Evolutionary conservation across 2,888 invertebrate genomes (phyloP).

Genomic region (Spialia ferax): DNA sequence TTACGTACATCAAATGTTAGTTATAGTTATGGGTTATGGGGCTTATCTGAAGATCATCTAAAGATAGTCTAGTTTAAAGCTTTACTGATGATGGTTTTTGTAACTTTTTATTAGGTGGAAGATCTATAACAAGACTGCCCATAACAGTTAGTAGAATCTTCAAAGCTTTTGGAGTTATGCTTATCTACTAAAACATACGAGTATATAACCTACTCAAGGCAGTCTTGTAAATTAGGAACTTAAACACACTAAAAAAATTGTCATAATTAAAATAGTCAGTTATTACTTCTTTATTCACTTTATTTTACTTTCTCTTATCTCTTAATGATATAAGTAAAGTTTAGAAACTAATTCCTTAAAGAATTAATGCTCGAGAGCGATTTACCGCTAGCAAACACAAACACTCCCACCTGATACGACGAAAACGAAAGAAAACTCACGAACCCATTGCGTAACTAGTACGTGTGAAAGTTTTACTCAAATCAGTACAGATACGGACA

Average conservation of each 20-base stretch:
- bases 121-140: background rate
- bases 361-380: background rate
- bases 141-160: too few relatives aligned
- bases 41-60: background rate
- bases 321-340: too few relatives aligned
- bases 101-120: background rate
- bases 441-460: conserved; percentile 65
- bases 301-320: too few relatives aligned
- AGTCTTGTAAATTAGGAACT: too few relatives aligned
- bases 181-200: too few relatives aligned
- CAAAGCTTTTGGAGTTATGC: too few relatives aligned
- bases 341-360: too few relatives aligned
- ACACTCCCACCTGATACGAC: conserved; percentile 43
- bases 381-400: background rate
- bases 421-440: conserved; percentile 56
- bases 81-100: background rate
- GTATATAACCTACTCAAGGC: too few relatives aligned
- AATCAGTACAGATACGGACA: conserved; percentile 63
- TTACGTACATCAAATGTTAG: background rate
- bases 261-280: too few relatives aligned
- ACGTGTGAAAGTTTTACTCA: conserved; percentile 66
- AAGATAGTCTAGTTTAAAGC: background rate
- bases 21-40: too few relatives aligned
- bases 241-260: too few relatives aligned
- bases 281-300: too few relatives aligned